Percentiles rank a stretch among this genome's conserved stretches.
These are phyloP conservation scores for Clamator glandarius DNA, from an alignment of 2,797 vertebrate species.

Conservation along the genomic window DNA sequence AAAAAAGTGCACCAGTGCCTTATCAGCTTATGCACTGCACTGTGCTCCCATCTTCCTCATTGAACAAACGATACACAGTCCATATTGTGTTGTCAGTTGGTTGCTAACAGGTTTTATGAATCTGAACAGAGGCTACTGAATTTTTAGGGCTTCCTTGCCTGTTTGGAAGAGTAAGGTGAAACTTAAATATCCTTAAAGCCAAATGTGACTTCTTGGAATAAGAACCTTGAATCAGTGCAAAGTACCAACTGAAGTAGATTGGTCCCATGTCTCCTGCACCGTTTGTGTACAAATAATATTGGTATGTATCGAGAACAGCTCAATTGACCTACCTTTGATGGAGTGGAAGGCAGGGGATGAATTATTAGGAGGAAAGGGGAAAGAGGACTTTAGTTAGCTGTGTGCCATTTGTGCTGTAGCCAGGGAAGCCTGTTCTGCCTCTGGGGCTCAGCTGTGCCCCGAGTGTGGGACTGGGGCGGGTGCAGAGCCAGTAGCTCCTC, in stretches of 20 bases:
- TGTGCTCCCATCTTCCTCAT: background rate
- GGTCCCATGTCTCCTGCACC: background rate
- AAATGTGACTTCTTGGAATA: background rate
- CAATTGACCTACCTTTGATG: background rate
- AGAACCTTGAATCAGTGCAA: background rate
- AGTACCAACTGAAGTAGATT: background rate
- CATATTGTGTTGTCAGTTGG: background rate
- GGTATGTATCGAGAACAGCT: background rate
- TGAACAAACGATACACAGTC: background rate
- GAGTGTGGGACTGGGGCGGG: background rate
- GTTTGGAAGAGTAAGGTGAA: background rate
- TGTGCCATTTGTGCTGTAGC: background rate
- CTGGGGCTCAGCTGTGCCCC: background rate
- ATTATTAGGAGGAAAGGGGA: background rate
- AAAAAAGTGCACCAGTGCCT: background rate
- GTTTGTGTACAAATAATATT: background rate
- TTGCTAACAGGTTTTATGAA: background rate
- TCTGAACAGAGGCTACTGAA: background rate
- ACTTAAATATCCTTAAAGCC: background rate
- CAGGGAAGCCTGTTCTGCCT: background rate
- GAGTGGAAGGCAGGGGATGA: background rate
- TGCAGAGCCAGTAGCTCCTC: rapidly evolving
- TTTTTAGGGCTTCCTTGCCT: background rate
- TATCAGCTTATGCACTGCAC: background rate
- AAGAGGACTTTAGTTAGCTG: background rate